Evolutionary conservation across 2,888 invertebrate species (phyloP), one percentile per base, ranked within the genome.

Genomic region (Cataglyphis rosenhaueri): DNA sequence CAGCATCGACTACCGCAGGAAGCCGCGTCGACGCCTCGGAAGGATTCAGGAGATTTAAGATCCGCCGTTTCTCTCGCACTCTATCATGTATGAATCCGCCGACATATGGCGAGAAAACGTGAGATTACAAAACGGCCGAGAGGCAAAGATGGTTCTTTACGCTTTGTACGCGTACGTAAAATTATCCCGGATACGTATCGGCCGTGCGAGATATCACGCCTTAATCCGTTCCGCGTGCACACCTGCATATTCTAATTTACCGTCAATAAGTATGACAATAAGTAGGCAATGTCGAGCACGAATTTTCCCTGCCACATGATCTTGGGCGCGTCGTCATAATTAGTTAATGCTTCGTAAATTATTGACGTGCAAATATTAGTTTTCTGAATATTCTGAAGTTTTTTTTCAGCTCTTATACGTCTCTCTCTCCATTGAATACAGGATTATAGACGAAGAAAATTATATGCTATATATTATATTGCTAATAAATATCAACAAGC

Each of bases 1-100:
- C 86, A 85, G 70, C 84, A 74, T 82, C 66, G 86, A 85, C 84
- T 85, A 84, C 84, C 88, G 82, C 81, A 65, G 75, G 74, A 84
- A 83, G 61, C 35, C 73, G 79, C 73, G n/a, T 82, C 59, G 70
- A 57, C 57, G 68, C 38, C 62, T 38, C 66, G 71, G 52, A 88
- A 82, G 86, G 83, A 88, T 86, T 88, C 85, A 73, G 62, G 82
- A 82, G 84, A 86, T 88, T 85, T 74, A 81, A 74, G 82, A 78
- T 78, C 83, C 66, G 84, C 57, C 68, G 61, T 82, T 81, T 74
- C 25, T 21, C 29, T 29, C 62, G 29, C 38, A 29, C 41, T 32
- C 70, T 12, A 32, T 32, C 32, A 15, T 3, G 21, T 35, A 62
- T 32, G 8, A 48, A 66, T 52, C 55, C 35, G 44, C 41, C 29